Percentiles rank a stretch among this genome's conserved stretches.
Conservation (phyloP, 2,797 vertebrate species). For the Nasua narica region DNA sequence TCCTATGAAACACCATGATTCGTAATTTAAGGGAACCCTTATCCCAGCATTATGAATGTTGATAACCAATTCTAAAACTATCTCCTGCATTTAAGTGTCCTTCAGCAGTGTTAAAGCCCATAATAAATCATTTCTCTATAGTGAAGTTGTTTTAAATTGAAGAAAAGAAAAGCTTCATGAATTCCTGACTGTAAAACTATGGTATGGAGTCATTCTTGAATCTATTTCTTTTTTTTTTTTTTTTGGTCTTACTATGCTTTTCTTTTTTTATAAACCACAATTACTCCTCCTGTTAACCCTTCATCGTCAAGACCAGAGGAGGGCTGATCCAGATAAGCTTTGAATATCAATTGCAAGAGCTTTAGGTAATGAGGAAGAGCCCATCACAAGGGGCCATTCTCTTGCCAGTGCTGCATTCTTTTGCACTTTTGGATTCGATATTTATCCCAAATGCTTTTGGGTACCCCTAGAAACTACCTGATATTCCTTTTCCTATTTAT, state of each 20-base stretch:
- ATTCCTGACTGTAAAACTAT: slow-evolving; percentile 28
- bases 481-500: slow-evolving; percentile 36
- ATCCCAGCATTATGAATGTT: not conserved
- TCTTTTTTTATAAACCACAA: not conserved
- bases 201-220: not conserved
- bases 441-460: not conserved
- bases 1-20: not conserved
- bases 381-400: not conserved
- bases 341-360: not conserved
- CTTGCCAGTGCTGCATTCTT: not conserved
- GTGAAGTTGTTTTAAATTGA: slow-evolving; percentile 27
- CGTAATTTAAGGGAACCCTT: slow-evolving; percentile 16
- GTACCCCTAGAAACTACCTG: not conserved
- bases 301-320: not conserved
- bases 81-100: not conserved
- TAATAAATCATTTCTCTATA: not conserved
- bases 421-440: not conserved
- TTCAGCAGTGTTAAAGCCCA: not conserved
- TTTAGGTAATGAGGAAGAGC: not conserved
- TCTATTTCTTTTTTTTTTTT: not conserved
- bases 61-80: slow-evolving; percentile 29
- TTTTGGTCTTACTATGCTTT: not conserved
- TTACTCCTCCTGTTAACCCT: not conserved
- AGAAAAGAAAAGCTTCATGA: not conserved
- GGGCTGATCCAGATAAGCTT: not conserved